phyloP scores from a whole-genome alignment of 1,140 invertebrate genomes.

The Scaptomyza montana region DNA sequence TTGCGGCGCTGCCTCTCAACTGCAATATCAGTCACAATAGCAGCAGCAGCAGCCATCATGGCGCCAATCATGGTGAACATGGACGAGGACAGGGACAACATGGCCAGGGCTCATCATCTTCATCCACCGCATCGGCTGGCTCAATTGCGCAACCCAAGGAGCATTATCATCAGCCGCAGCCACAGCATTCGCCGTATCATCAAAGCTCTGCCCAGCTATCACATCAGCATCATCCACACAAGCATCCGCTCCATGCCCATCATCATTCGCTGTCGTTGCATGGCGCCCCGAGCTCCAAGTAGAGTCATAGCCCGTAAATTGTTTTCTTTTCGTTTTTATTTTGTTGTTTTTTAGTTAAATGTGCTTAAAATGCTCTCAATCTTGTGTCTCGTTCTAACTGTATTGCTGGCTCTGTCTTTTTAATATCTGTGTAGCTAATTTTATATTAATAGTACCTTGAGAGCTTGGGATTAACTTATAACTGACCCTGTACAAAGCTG shows the following conservation, averaged over 20 bases:
- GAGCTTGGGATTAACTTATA: conserved; percentile 13
- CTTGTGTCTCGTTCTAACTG: conserved; percentile 9
- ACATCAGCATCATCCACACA: conserved; percentile 19
- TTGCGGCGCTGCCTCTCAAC: conserved; percentile 54
- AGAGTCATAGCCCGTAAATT: conserved; percentile 18
- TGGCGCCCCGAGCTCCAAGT: conserved; percentile 49
- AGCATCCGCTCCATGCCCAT: background rate
- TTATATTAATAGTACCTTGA: background rate
- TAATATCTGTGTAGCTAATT: background rate
- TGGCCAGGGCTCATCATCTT: background rate
- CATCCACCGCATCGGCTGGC: conserved; percentile 1
- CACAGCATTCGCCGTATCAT: conserved; percentile 40
- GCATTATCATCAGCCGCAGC: conserved; percentile 37
- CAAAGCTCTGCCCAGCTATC: conserved; percentile 5
- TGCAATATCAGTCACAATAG: conserved; percentile 35
- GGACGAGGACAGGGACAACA: background rate
- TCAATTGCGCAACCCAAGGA: conserved; percentile 17
- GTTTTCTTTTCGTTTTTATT: conserved; percentile 17
- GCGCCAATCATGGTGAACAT: conserved; percentile 7
- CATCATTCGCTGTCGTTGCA: conserved; percentile 49
- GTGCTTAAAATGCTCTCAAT: conserved; percentile 42
- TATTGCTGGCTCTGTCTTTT: conserved; percentile 27
- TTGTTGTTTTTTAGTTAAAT: conserved; percentile 14
- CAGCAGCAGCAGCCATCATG: conserved; percentile 12
- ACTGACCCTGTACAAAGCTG: conserved; percentile 24